Evolutionary conservation across 2,113 vertebrate species (phyloP).

Genomic region (Tragelaphus buxtoni): DNA sequence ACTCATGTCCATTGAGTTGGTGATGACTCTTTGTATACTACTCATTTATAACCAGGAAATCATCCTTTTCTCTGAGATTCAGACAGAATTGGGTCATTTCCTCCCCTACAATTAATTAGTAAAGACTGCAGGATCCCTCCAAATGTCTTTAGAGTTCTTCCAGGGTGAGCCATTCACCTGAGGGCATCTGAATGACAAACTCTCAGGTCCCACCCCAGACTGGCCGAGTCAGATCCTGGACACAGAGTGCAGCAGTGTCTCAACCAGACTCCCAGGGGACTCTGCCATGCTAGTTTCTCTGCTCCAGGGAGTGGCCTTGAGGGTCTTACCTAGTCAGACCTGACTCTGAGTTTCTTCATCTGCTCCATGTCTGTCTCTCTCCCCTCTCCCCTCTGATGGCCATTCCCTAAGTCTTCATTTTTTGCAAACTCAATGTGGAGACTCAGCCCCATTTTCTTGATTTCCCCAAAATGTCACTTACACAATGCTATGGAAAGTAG

Average conservation of each 20-base stretch:
- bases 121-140: background rate
- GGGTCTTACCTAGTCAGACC: background rate
- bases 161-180: background rate
- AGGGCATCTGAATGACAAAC: background rate
- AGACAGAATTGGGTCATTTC: background rate
- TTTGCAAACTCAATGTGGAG: background rate
- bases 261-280: background rate
- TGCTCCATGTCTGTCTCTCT: rapidly evolving
- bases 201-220: background rate
- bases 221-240: no score
- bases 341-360: background rate
- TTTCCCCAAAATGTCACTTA: background rate
- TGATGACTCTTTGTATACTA: background rate
- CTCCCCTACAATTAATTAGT: rapidly evolving
- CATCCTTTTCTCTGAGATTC: background rate
- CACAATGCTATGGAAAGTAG: background rate
- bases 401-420: background rate
- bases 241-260: background rate
- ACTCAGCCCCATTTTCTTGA: background rate
- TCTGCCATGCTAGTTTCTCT: background rate
- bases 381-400: background rate
- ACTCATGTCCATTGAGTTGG: background rate
- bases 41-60: background rate
- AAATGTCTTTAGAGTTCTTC: background rate
- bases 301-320: no score